Conservation (phyloP, 2,797 vertebrate species). For the Centroberyx gerrardi region DNA sequence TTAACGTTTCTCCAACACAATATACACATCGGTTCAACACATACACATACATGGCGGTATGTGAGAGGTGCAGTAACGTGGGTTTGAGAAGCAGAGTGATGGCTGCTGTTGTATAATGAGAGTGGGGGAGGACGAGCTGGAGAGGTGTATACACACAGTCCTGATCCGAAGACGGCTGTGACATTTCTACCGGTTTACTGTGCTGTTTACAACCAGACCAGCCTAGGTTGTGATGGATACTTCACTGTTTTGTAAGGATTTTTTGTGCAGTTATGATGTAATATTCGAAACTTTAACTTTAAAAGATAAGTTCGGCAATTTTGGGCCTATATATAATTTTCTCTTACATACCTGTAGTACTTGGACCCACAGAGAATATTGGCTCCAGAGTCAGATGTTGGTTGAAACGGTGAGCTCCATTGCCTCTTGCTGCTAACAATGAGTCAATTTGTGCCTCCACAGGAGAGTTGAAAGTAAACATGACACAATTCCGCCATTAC, state of each 20-base stretch:
- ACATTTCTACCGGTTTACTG: constrained; percentile 24
- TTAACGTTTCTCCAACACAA: constrained; percentile 40
- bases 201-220: background rate
- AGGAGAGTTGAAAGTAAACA: too few species aligned
- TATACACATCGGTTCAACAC: constrained; percentile 41
- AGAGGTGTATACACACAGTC: constrained; percentile 41
- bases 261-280: too few species aligned
- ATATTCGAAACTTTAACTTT: too few species aligned
- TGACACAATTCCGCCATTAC: too few species aligned
- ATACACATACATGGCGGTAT: constrained; percentile 13
- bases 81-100: constrained; percentile 59
- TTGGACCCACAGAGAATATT: too few species aligned
- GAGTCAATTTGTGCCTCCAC: too few species aligned
- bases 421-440: too few species aligned
- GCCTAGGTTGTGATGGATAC: background rate
- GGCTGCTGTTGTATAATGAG: constrained; percentile 58
- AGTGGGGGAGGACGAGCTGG: constrained; percentile 64
- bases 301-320: too few species aligned
- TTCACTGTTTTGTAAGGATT: background rate
- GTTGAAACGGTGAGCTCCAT: too few species aligned
- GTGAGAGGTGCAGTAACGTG: constrained; percentile 47
- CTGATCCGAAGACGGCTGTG: constrained; percentile 18
- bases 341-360: too few species aligned
- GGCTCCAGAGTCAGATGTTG: too few species aligned
- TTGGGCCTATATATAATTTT: too few species aligned